Conservation (phyloP, 2,888 invertebrate genomes). For the Bruchidius siliquastri region DNA sequence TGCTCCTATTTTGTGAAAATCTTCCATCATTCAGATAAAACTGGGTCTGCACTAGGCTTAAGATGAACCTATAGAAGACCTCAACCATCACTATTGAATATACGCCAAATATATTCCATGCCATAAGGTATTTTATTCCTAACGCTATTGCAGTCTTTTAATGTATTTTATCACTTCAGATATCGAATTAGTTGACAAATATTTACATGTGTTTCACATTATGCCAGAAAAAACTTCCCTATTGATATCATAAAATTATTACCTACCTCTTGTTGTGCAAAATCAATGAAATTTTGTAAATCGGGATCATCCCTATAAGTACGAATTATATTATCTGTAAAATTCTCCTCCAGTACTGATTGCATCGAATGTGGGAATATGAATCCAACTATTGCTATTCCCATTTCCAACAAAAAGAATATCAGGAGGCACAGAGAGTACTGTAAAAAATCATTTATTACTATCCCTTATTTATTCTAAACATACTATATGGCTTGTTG, state of each 20-base stretch:
- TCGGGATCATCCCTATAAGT: conserved; percentile 91
- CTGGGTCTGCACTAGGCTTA: too few relatives aligned
- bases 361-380: conserved; percentile 89
- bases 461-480: too few relatives aligned
- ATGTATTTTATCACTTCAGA: too few relatives aligned
- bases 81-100: too few relatives aligned
- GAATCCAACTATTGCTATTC: conserved; percentile 86
- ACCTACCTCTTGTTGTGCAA: conserved; percentile 84
- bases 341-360: conserved; percentile 75
- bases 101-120: too few relatives aligned
- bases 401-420: conserved; percentile 88
- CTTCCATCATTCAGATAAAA: too few relatives aligned
- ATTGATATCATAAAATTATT: conserved; percentile 2
- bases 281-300: conserved; percentile 90
- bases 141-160: too few relatives aligned
- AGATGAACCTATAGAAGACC: too few relatives aligned
- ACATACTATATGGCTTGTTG: too few relatives aligned
- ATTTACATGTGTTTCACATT: background rate
- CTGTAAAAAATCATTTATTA: conserved; percentile 49
- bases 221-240: background rate
- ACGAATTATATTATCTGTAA: conserved; percentile 87
- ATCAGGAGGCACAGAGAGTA: conserved; percentile 85
- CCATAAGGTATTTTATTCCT: too few relatives aligned
- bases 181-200: too few relatives aligned
- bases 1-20: too few relatives aligned